Evolutionary conservation across 2,113 vertebrate species (phyloP), one percentile per base, ranked within the genome.

Genomic region (Paraplagusia blochii): DNA sequence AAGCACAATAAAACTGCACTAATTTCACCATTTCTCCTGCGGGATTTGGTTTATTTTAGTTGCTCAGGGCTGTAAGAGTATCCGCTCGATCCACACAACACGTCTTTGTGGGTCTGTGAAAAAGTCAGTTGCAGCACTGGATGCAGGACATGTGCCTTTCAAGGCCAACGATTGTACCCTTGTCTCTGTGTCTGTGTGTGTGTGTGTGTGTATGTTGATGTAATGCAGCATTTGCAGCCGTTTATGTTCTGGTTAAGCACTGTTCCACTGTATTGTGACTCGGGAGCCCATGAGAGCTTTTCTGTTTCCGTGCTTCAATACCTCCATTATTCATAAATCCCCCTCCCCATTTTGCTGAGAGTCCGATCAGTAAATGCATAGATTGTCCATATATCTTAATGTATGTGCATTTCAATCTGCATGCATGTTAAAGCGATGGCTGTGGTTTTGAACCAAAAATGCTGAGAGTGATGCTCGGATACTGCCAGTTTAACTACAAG

Each of bases 261-360:
- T 51, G 65, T 67, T 63, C 65, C 76, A 77, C 85, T 83, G 65
- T 74, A 72, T 83, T 73, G 72, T 74, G 74, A 64, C 68, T 68
- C 74, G 66, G 54, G 65, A 72, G 72, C 56, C 77, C 61, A 85
- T 83, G 69, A 84, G 72, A 79, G 85, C 69, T 78, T 69, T 66
- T 52, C 71, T 74, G 73, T 86, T 65, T 78, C 55, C 62, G 62
- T 5, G 77, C 69, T 53, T 85, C 79, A 85, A 72, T 69, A 66
- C 68, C 42, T 74, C 79, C 49, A 85, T 85, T 83, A 86, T 85
- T 88, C 74, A 80, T 69, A 62, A 74, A 58, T 77, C 53, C 61
- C 52, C 61, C 49, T 6, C 22, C 22, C 22, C 22, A 58, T 49
- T 65, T 46, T 49, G 82, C 70, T 66, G 76, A 76, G 69, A 72